phyloP scores from a whole-genome alignment of 2,113 vertebrate genomes.

The Leptobrachium leishanense region DNA sequence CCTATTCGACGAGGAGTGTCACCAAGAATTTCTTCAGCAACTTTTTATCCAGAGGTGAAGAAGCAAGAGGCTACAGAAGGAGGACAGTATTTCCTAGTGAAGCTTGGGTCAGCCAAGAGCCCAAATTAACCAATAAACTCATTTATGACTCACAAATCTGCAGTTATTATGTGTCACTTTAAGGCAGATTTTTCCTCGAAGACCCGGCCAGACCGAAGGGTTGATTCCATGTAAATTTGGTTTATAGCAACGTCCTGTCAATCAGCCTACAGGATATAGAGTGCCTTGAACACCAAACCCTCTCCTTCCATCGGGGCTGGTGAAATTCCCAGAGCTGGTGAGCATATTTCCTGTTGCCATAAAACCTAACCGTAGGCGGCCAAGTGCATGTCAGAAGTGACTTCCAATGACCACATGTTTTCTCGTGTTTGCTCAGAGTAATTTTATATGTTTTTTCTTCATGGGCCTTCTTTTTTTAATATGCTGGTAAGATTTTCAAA shows the following conservation, averaged over 20 bases:
- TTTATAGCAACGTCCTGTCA: conserved; percentile 40
- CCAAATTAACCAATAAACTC: neutral
- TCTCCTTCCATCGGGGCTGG: conserved; percentile 35
- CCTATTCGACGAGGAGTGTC: too few species aligned
- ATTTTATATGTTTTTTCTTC: conserved; percentile 48
- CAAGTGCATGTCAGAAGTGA: conserved; percentile 47
- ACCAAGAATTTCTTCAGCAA: too few species aligned
- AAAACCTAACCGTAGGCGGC: conserved; percentile 36
- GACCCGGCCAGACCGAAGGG: conserved; percentile 2
- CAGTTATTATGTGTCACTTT: neutral
- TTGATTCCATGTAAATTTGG: conserved; percentile 33
- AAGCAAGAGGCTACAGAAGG: neutral
- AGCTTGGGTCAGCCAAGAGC: neutral
- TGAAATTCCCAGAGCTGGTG: conserved; percentile 46
- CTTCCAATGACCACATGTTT: conserved; percentile 48
- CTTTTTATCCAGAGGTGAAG: neutral
- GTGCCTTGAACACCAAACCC: conserved; percentile 33
- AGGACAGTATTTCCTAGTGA: too few species aligned
- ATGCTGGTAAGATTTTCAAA: conserved; percentile 37
- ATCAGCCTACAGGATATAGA: conserved; percentile 43
- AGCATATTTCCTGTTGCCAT: conserved; percentile 48
- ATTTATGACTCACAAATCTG: neutral
- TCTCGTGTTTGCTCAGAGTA: conserved; percentile 43
- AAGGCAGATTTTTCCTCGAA: neutral
- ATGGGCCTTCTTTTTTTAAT: conserved; percentile 36